Percentiles rank a stretch among this genome's conserved stretches.
Evolutionary conservation across 1,140 invertebrate species (phyloP).

Genomic region (Venturia canescens): DNA sequence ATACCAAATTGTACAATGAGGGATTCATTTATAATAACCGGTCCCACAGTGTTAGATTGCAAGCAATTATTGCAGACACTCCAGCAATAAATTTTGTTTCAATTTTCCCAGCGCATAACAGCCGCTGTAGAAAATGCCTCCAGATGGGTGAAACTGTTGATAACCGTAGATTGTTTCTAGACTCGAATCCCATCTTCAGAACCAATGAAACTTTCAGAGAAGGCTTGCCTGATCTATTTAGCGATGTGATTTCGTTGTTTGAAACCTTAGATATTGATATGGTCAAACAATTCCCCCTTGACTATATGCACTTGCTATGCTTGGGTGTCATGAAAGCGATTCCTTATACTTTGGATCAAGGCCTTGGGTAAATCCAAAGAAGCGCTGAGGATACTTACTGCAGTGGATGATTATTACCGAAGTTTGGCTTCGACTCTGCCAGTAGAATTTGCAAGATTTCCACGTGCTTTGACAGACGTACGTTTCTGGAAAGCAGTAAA

Average conservation of each 20-base stretch:
- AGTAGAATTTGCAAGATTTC: constrained; percentile 45
- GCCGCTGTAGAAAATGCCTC: constrained; percentile 46
- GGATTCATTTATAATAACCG: constrained; percentile 35
- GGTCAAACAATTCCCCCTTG: constrained; percentile 55
- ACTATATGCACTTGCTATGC: constrained; percentile 55
- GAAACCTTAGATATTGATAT: constrained; percentile 49
- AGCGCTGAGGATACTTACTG: constrained; percentile 2
- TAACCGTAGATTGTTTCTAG: constrained; percentile 30
- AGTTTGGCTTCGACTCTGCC: constrained; percentile 28
- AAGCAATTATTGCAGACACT: constrained; percentile 36
- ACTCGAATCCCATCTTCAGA: constrained; percentile 22
- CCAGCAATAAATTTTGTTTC: constrained; percentile 36
- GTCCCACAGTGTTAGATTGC: constrained; percentile 1
- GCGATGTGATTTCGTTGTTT: constrained; percentile 40
- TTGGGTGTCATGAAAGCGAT: constrained; percentile 60
- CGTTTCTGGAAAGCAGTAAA: constrained; percentile 48
- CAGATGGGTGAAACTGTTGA: constrained; percentile 38
- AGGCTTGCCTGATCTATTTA: neutral
- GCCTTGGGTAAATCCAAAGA: constrained; percentile 41
- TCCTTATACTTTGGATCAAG: constrained; percentile 48
- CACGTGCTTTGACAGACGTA: constrained; percentile 33
- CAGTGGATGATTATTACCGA: constrained; percentile 16
- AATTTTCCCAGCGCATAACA: constrained; percentile 46
- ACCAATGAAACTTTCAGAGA: constrained; percentile 30
- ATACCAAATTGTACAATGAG: constrained; percentile 37